phyloP scores from a whole-genome alignment of 2,888 invertebrate species.

The Orchesellides sinensis region DNA sequence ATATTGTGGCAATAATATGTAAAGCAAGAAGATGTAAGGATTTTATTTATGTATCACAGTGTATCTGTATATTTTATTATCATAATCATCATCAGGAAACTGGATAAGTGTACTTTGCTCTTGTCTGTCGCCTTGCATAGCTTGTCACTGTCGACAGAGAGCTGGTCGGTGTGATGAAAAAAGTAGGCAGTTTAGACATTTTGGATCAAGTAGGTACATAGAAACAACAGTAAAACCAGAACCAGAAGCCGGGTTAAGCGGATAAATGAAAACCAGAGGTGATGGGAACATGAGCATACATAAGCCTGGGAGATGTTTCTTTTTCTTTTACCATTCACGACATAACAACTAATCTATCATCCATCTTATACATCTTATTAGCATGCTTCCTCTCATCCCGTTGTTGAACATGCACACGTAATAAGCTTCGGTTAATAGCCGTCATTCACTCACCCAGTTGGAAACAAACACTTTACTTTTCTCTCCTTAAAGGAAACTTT shows the following conservation, averaged over 20 bases:
- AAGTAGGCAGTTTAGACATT: constrained; percentile 13
- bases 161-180: constrained; percentile 33
- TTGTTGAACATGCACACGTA: constrained; percentile 34
- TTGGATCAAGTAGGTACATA: background rate
- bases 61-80: constrained; percentile 24
- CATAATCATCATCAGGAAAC: constrained; percentile 37
- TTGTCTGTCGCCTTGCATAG: constrained; percentile 38
- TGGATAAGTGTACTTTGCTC: constrained; percentile 36
- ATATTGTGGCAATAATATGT: too few relatives aligned
- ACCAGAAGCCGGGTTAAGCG: constrained; percentile 17
- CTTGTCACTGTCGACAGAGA: constrained; percentile 32
- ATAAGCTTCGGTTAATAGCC: constrained; percentile 43
- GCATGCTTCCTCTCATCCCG: constrained; percentile 21
- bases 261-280: constrained; percentile 30
- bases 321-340: constrained; percentile 30
- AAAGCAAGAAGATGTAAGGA: too few relatives aligned
- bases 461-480: constrained; percentile 47
- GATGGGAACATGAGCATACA: constrained; percentile 48
- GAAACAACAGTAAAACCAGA: constrained; percentile 28
- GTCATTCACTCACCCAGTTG: constrained; percentile 54
- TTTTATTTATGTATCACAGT: too few relatives aligned
- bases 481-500: constrained; percentile 28
- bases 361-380: constrained; percentile 26
- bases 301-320: background rate
- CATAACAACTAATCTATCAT: constrained; percentile 58